Conservation (phyloP, 1,140 invertebrate genomes). For the Apis laboriosa region DNA sequence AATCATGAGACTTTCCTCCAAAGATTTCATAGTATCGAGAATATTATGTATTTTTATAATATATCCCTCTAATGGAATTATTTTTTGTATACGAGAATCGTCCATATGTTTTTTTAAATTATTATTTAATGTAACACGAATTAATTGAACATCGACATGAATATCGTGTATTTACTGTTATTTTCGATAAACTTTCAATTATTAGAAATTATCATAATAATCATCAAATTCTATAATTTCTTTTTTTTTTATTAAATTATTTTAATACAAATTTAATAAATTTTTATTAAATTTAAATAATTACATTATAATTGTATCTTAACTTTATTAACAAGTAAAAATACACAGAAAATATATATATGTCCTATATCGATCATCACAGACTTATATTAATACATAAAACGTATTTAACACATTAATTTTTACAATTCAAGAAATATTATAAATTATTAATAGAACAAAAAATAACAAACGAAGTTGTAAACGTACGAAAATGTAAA, state of each 20-base stretch:
- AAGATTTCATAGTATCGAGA: slow-evolving; percentile 40
- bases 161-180: too few species aligned
- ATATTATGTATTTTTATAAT: slow-evolving; percentile 52
- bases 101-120: not conserved
- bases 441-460: not conserved
- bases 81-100: not conserved
- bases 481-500: not conserved
- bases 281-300: not conserved
- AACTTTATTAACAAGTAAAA: not conserved
- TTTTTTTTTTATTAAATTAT: slow-evolving; percentile 24
- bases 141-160: not conserved
- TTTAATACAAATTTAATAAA: too few species aligned
- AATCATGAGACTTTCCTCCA: slow-evolving; percentile 59
- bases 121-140: not conserved
- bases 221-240: not conserved
- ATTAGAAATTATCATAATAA: not conserved
- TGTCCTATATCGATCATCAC: not conserved
- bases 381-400: not conserved
- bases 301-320: not conserved
- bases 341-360: not conserved
- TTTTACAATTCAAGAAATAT: not conserved
- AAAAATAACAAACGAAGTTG: not conserved
- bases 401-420: not conserved
- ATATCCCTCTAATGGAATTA: slow-evolving; percentile 11
- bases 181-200: not conserved